Conservation (phyloP, 2,113 vertebrate genomes). For the Atlantisia rogersi region DNA sequence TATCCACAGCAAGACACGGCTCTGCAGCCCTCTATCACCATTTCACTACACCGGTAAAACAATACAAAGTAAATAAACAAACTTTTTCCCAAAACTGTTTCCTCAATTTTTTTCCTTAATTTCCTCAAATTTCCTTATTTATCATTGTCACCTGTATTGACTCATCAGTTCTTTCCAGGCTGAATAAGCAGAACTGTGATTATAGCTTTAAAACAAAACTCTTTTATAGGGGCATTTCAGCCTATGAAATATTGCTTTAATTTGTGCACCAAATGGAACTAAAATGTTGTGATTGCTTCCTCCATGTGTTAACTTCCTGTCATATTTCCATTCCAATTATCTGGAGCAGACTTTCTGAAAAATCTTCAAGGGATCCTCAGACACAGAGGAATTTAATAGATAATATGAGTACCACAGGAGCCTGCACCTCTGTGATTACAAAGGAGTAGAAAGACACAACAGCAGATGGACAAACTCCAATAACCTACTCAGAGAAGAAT, state of each 20-base stretch:
- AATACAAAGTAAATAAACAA: neutral
- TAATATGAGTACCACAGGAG: neutral
- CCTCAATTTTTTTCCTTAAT: neutral
- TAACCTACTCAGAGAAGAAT: neutral
- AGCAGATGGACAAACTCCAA: neutral
- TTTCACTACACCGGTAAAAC: neutral
- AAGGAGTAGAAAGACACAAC: neutral
- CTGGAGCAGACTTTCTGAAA: neutral
- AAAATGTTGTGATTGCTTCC: neutral
- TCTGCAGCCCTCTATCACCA: neutral
- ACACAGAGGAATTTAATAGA: neutral
- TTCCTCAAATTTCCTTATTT: neutral
- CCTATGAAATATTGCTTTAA: neutral
- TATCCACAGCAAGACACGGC: neutral
- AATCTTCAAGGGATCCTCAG: neutral
- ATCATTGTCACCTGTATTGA: neutral
- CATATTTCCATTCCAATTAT: neutral
- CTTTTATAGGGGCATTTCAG: neutral
- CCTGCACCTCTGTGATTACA: neutral
- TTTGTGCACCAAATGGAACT: neutral
- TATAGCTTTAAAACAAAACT: neutral
- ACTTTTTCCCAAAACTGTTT: neutral
- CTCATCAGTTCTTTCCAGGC: neutral
- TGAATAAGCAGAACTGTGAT: neutral
- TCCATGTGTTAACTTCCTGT: neutral